Conservation (phyloP, 2,888 invertebrate genomes). For the Parascotia fuliginaria region DNA sequence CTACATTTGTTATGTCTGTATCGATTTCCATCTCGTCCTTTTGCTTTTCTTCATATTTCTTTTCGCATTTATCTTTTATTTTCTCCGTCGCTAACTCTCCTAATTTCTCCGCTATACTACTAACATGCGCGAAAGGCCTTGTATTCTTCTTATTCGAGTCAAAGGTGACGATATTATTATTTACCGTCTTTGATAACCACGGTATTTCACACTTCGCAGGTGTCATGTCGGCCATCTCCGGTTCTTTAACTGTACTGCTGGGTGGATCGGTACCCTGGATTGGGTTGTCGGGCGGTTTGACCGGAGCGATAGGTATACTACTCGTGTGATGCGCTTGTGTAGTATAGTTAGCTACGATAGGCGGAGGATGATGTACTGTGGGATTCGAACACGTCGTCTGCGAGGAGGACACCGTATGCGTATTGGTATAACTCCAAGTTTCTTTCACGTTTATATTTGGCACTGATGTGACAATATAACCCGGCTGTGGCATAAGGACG, state of each 20-base stretch:
- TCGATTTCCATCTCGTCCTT: no score
- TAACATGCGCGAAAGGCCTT: slow-evolving; percentile 79
- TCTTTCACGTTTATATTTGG: slow-evolving; percentile 82
- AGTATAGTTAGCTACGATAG: slow-evolving; percentile 69
- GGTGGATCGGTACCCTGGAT: slow-evolving; percentile 81
- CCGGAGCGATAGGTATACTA: slow-evolving; percentile 80
- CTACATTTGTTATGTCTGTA: slow-evolving; percentile 64
- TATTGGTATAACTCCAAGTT: slow-evolving; percentile 75
- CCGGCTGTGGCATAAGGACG: slow-evolving; percentile 77
- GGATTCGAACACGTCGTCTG: slow-evolving; percentile 70
- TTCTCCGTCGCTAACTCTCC: slow-evolving; percentile 58
- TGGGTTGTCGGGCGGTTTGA: slow-evolving; percentile 80
- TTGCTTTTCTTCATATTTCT: slow-evolving; percentile 35
- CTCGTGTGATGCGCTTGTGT: slow-evolving; percentile 71
- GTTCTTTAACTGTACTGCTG: slow-evolving; percentile 77
- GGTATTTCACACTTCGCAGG: slow-evolving; percentile 78
- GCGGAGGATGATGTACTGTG: slow-evolving; percentile 71
- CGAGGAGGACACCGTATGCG: slow-evolving; percentile 61
- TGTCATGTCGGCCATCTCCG: slow-evolving; percentile 60
- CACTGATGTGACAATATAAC: slow-evolving; percentile 83
- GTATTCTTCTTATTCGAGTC: slow-evolving; percentile 67
- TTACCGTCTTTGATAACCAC: slow-evolving; percentile 80
- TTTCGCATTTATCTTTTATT: slow-evolving; percentile 20
- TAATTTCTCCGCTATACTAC: slow-evolving; percentile 69
- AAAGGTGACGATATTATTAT: slow-evolving; percentile 76